Evolutionary conservation across 2,797 vertebrate genomes (phyloP), one percentile per base, ranked within the genome.

Genomic region (Numenius phaeopus): DNA sequence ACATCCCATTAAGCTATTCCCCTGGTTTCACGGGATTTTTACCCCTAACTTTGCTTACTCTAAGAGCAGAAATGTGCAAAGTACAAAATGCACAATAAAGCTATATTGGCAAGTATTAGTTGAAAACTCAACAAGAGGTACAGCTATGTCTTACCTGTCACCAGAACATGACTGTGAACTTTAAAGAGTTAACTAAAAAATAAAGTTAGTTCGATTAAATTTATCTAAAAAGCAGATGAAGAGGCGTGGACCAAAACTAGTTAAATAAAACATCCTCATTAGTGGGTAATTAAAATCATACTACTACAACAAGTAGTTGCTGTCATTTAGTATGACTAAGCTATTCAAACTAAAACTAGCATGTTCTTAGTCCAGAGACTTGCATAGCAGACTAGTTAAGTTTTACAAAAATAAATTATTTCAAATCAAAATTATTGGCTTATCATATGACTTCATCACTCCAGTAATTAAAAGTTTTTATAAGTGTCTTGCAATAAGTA

Each of bases 1-100:
- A 81, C 40, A 78, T 79, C 90, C 94, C 54, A 66, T 94, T 92
- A 87, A 95, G 27, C 21, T 87, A 54, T 44, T 91, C 58, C 39
- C 30, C 62, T 75, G n/a, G 11, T 62, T 87, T 84, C 69, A 66
- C 30, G 12, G 7, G 23, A 81, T 21, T 71, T 87, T 85, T 75
- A 62, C 3, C 7, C 10, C 24, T 32, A 90, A n/a, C 44, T 79
- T 52, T 88, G 21, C 46, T 91, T 83, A 62, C 32, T 72, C 24
- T 67, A 73, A 57, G 19, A 70, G 24, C 29, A 87, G 69, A 84
- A 88, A 69, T 0, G 1, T 29, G 29, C 20, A 40, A 66, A 91
- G n/a, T 66, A 46, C 29, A 69, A 76, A 69, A 50, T 21, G 46
- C 27, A n/a, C 44, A 49, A 20, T 23, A 13, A 9, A 76, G n/a